Base-by-base conservation (phyloP, 1,140 invertebrate genomes). In the Dreissena polymorpha region DNA sequence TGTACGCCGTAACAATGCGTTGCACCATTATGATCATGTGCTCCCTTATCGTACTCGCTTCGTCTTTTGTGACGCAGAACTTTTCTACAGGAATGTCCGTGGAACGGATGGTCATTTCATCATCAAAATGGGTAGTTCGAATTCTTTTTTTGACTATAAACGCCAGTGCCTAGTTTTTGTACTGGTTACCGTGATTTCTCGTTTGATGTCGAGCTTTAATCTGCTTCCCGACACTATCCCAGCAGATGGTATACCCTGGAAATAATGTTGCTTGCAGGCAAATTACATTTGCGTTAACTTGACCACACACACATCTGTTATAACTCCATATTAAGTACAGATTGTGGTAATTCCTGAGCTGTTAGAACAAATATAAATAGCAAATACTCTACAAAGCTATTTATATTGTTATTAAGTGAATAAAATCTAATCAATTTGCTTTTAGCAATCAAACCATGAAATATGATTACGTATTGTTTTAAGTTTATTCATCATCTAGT, bases 111-210 rank as follows among this genome's bases (percentile, higher is more conserved):
- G 14, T 25, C 0, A 6, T 18, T 16, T 63, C n/a, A n/a, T 78
- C 75, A 21, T 53, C 21, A 57, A 68, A 27, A 16, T 68, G 29
- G 18, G 50, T 78, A 12, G 64, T 78, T 7, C 51, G 14, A 23
- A 78, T 53, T 25, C 75, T 49, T 13, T 78, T 78, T 53, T 78
- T 78, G 2, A 63, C 75, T 21, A 55, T 49, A 78, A 51, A 78
- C 25, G 75, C 75, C 25, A 78, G 29, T 18, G 75, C 75, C 75
- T 27, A 68, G 21, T 21, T 51, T 39, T 39, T 50, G 21, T 78
- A 67, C 25, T 78, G 65, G 64, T 78, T 78, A 13, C 75, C 75
- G 50, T 78, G 75, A 63, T 78, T 78, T 5, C 75, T 49, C 13
- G 75, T 78, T 0, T 78, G 75, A 27, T 78, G 75, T 7, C 75